phyloP scores from a whole-genome alignment of 2,888 invertebrate species.

The Tetrapedia diversipes region DNA sequence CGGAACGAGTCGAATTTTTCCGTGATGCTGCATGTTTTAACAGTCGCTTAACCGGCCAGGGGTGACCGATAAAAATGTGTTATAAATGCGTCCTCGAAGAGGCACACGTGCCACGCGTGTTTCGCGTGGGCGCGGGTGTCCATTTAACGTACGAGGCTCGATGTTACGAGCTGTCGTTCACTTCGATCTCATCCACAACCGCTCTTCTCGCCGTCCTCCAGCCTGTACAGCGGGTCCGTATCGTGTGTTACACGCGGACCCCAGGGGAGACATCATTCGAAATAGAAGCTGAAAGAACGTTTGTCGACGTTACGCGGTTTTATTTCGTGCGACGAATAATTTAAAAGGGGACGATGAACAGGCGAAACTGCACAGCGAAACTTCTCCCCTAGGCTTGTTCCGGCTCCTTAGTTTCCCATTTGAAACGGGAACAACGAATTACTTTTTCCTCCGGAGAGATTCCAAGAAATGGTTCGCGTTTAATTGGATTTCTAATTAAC shows the following conservation, averaged over 20 bases:
- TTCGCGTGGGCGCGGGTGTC: slow-evolving; percentile 51
- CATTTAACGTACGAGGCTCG: slow-evolving; percentile 47
- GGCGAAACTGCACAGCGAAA: too few relatives aligned
- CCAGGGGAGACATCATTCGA: neutral
- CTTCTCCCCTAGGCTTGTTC: too few relatives aligned
- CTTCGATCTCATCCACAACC: slow-evolving; percentile 23
- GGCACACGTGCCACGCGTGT: slow-evolving; percentile 40
- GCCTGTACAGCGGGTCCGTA: slow-evolving; percentile 8
- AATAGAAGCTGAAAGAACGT: neutral
- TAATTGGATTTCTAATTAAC: too few relatives aligned
- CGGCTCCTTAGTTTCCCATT: too few relatives aligned
- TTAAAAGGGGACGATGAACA: too few relatives aligned
- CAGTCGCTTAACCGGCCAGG: slow-evolving; percentile 19
- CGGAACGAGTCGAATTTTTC: slow-evolving; percentile 10
- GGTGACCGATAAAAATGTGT: slow-evolving; percentile 45
- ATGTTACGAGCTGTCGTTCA: slow-evolving; percentile 50
- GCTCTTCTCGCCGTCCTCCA: slow-evolving; percentile 29
- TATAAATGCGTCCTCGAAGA: slow-evolving; percentile 40
- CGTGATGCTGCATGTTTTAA: slow-evolving; percentile 41
- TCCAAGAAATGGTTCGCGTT: too few relatives aligned
- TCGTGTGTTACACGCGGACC: slow-evolving; percentile 2
- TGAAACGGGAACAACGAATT: too few relatives aligned
- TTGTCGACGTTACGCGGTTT: neutral
- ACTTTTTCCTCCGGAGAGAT: too few relatives aligned
- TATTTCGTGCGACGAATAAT: neutral